Evolutionary conservation across 2,888 invertebrate genomes (phyloP), one percentile per base, ranked within the genome.

Genomic region (Lochmaea capreae): DNA sequence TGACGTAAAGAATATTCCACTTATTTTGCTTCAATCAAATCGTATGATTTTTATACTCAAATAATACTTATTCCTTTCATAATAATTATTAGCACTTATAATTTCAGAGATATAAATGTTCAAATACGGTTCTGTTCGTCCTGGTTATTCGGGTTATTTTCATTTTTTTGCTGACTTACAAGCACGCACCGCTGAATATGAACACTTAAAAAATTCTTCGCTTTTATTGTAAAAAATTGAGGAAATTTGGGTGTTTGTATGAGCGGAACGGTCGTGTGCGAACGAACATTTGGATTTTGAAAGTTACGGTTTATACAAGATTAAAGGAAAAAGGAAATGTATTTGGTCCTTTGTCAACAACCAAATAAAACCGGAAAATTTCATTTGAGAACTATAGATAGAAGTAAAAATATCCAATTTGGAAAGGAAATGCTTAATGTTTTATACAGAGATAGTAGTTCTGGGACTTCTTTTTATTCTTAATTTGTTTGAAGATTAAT

Each of bases 111-210:
- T n/a, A n/a, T n/a, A n/a, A n/a, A n/a, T n/a, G n/a, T n/a, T n/a
- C 1, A n/a, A 52, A n/a, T 52, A n/a, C n/a, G n/a, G 52, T n/a
- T 14, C 52, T n/a, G 52, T 52, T 16, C 8, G n/a, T n/a, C 52
- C 14, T n/a, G n/a, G n/a, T 14, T 52, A 8, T 49, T 49, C 11
- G 14, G 14, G 14, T 12, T 49, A 49, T n/a, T 52, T 52, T n/a
- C n/a, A 52, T 52, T 52, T n/a, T 39, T 52, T n/a, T n/a, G 52
- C 52, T 52, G 52, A 52, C 52, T 52, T n/a, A 52, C 52, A 52
- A n/a, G n/a, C 52, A n/a, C 52, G 14, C 52, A n/a, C n/a, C 14
- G n/a, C n/a, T 52, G 52, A 52, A 52, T 52, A n/a, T 52, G n/a
- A 52, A 52, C n/a, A n/a, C 52, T 52, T 52, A 52, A 52, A 52